phyloP scores from a whole-genome alignment of 2,113 vertebrate genomes.

The Aviceda subcristata region DNA sequence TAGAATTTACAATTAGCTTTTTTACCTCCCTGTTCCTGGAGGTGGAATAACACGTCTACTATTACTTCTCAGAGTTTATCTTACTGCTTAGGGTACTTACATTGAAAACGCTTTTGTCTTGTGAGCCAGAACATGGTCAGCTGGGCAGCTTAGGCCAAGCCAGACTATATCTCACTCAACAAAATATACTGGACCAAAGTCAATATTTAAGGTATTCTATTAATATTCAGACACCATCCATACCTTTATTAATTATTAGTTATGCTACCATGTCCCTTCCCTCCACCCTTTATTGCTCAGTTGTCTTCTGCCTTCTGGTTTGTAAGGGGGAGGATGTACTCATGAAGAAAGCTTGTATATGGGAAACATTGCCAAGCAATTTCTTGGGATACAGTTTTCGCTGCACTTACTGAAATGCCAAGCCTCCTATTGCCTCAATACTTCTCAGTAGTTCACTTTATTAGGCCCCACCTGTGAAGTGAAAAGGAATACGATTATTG shows the following conservation, averaged over 20 bases:
- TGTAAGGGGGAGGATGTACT: background rate
- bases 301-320: background rate
- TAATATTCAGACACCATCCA: background rate
- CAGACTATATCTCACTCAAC: background rate
- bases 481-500: background rate
- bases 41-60: background rate
- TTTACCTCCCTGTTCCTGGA: background rate
- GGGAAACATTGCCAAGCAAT: background rate
- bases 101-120: background rate
- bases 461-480: conserved; percentile 30
- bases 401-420: background rate
- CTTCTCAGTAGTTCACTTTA: conserved; percentile 50
- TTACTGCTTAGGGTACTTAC: background rate
- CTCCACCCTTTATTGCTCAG: background rate
- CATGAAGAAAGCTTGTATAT: background rate
- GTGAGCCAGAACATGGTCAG: background rate
- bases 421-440: background rate
- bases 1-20: background rate
- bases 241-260: background rate
- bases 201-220: background rate
- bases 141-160: background rate
- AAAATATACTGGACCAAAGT: background rate
- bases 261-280: background rate
- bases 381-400: background rate
- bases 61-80: background rate